Evolutionary conservation across 2,113 vertebrate species (phyloP), one percentile per base, ranked within the genome.

Genomic region (Dasyornis broadbenti): DNA sequence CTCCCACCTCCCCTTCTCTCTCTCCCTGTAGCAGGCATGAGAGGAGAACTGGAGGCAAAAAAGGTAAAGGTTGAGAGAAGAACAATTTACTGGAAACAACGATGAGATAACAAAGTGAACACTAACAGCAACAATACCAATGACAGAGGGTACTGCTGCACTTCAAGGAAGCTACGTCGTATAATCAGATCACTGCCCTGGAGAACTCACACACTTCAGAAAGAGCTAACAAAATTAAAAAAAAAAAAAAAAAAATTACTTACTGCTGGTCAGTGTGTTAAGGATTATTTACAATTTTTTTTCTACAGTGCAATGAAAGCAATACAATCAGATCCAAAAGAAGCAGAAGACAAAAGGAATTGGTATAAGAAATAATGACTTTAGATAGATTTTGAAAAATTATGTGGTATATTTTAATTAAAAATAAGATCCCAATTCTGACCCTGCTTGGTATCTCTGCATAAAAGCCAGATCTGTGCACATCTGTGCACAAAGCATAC

Each of bases 391-490:
- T 70, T 70, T 3, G 13, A 14, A 4, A 49, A 61, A 50, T 6
- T 2, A 22, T 4, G 11, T 23, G 4, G 9, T 47, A 3, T 33
- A 56, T 57, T 91, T 71, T 71, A 70, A 78, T 30, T 66, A 37
- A 86, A 88, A 92, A 54, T 33, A 92, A 81, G 39, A 81, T 16
- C 66, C 16, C n/a, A 59, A 33, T 89, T 78, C 57, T 73, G 47
- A 76, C 31, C 33, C 26, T 60, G 52, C 27, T 68, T 54, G 22
- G 19, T 73, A 77, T 57, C 33, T 54, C 64, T 1, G 1, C 22
- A 24, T 33, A 26, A 61, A 52, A 89, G n/a, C 31, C 53, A 68
- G 13, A 31, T 44, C 59, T 28, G n/a, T 1, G 1, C 19, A 52
- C 18, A 28, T 60, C 45, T 35, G 10, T 60, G 64, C 27, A 68